A percentile compares a stretch with the other conserved stretches of the same genome.
These are phyloP conservation scores for Aricia artaxerxes DNA, from an alignment of 2,888 invertebrate species.

Conservation along the genomic window DNA sequence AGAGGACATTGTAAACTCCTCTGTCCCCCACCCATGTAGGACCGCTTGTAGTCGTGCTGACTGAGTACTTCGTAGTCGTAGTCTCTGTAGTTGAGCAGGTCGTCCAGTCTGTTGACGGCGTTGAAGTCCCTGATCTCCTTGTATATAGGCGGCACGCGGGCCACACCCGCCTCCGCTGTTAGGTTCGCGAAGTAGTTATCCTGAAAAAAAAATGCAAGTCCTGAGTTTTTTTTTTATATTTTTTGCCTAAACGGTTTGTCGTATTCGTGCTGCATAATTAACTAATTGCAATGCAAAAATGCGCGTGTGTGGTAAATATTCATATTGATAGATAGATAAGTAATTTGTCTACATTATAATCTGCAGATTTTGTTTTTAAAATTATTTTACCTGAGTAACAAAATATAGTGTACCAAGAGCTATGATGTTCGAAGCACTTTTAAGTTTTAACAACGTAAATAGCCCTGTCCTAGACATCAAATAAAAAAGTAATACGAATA, in stretches of 20 bases:
- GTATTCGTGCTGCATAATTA: no score
- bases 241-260: no score
- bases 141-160: constrained; percentile 58
- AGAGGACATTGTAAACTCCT: constrained; percentile 56
- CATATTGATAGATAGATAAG: no score
- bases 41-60: constrained; percentile 55
- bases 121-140: constrained; percentile 66
- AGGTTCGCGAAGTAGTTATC: constrained; percentile 65
- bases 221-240: no score
- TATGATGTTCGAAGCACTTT: no score
- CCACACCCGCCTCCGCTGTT: constrained; percentile 60
- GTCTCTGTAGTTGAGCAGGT: constrained; percentile 67
- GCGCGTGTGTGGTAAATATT: no score
- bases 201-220: constrained; percentile 46
- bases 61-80: constrained; percentile 64
- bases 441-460: no score
- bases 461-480: neutral
- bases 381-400: no score
- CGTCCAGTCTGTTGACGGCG: constrained; percentile 61
- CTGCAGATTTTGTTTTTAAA: no score
- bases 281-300: no score
- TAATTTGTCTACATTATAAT: no score
- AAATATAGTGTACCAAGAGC: no score
- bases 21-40: constrained; percentile 52
- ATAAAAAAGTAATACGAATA: neutral